phyloP scores from a whole-genome alignment of 1,140 invertebrate genomes.

The Acromyrmex echinatior region DNA sequence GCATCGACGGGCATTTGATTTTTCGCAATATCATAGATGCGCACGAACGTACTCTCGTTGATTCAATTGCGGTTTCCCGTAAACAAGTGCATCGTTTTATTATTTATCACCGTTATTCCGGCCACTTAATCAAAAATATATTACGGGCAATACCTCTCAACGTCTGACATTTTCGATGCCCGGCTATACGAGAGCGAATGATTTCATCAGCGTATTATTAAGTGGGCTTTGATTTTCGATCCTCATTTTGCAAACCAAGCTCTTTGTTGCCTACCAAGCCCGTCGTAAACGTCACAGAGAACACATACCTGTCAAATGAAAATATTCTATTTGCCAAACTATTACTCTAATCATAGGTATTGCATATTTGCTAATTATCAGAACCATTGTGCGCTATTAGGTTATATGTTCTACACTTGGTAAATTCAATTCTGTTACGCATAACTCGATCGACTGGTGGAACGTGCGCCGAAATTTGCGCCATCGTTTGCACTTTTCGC shows the following conservation, averaged over 20 bases:
- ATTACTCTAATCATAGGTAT: constrained; percentile 76
- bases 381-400: constrained; percentile 40
- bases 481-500: constrained; percentile 13
- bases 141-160: constrained; percentile 71
- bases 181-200: constrained; percentile 71
- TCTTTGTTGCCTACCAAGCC: constrained; percentile 71
- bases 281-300: constrained; percentile 56
- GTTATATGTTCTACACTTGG: constrained; percentile 55
- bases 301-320: constrained; percentile 77
- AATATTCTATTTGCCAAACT: constrained; percentile 76
- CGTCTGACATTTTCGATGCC: constrained; percentile 78
- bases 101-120: constrained; percentile 74
- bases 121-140: constrained; percentile 77
- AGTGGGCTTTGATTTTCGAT: constrained; percentile 80
- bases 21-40: constrained; percentile 55
- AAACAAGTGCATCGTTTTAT: constrained; percentile 75
- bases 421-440: constrained; percentile 58
- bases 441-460: constrained; percentile 13
- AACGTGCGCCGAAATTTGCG: constrained; percentile 4
- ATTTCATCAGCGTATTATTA: constrained; percentile 78
- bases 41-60: constrained; percentile 46
- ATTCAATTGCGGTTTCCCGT: constrained; percentile 74
- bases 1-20: constrained; percentile 60
- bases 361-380: constrained; percentile 74
- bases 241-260: constrained; percentile 75